Evolutionary conservation across 2,113 vertebrate species (phyloP).

Genomic region (Muscicapa adusta): DNA sequence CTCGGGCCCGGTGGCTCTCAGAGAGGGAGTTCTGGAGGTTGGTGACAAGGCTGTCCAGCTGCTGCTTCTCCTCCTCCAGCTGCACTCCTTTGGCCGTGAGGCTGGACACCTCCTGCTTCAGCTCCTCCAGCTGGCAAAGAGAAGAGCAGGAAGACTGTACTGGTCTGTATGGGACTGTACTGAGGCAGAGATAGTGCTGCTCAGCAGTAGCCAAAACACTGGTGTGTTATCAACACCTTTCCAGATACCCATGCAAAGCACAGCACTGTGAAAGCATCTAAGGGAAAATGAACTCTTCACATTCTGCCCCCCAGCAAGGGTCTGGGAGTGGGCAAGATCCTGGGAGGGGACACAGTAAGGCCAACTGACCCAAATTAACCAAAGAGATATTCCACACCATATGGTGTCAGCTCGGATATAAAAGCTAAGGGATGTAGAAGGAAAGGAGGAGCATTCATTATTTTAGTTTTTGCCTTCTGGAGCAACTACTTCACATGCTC

Average conservation of each 20-base stretch:
- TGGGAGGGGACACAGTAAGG: not conserved
- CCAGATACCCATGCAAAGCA: not conserved
- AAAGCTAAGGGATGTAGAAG: not conserved
- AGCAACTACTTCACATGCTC: fast-evolving
- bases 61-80: slow-evolving; percentile 73
- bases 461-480: not conserved
- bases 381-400: not conserved
- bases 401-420: not conserved
- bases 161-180: not conserved
- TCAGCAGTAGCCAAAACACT: not conserved
- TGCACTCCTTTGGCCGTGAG: slow-evolving; percentile 38
- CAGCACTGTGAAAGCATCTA: not conserved
- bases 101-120: slow-evolving; percentile 76
- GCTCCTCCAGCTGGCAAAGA: slow-evolving; percentile 72
- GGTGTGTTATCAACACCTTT: not conserved
- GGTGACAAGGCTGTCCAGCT: slow-evolving; percentile 57
- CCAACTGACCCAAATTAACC: not conserved
- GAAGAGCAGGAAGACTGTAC: not conserved
- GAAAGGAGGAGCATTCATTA: fast-evolving
- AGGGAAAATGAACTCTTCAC: not conserved
- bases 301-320: not conserved
- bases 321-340: not conserved
- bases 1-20: slow-evolving; percentile 60
- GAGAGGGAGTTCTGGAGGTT: slow-evolving; percentile 70
- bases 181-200: not conserved